A percentile compares a stretch with the other conserved stretches of the same genome.
phyloP scores from a whole-genome alignment of 2,888 invertebrate genomes.

The Deroplatys truncata region DNA sequence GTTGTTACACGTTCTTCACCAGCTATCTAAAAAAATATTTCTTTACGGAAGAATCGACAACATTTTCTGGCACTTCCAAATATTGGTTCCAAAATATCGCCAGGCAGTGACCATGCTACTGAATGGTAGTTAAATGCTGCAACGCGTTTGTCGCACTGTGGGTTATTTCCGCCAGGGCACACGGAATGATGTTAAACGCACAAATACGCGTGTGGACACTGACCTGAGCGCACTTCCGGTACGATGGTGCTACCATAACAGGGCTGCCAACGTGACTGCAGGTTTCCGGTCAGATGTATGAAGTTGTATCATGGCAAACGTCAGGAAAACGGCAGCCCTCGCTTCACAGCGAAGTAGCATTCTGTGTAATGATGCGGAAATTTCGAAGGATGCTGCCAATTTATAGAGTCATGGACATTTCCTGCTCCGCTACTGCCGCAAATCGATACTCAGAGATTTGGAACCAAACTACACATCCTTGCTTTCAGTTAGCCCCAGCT shows the following conservation, averaged over 20 bases:
- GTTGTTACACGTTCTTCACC: no score
- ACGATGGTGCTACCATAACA: not conserved
- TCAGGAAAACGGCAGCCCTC: not conserved
- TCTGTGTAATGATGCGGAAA: not conserved
- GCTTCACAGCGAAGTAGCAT: not conserved
- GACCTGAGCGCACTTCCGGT: not conserved
- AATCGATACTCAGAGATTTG: not conserved
- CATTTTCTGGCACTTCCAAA: not conserved
- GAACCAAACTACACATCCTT: no score
- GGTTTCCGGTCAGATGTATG: not conserved
- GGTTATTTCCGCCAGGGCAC: not conserved
- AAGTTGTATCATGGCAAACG: not conserved
- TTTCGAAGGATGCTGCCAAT: not conserved
- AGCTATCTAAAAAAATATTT: no score
- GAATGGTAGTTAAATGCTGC: not conserved
- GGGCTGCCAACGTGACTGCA: not conserved
- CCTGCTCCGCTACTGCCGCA: not conserved
- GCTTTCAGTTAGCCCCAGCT: no score
- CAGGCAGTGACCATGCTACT: no score
- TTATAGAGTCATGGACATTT: not conserved
- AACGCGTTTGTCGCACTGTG: not conserved
- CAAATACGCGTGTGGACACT: not conserved
- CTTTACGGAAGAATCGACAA: no score
- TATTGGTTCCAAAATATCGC: not conserved
- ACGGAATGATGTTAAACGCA: not conserved